Percentiles rank a stretch among this genome's conserved stretches.
These are phyloP conservation scores for Drosophila hamatofila DNA, from an alignment of 2,888 invertebrate genomes.

Conservation along the genomic window DNA sequence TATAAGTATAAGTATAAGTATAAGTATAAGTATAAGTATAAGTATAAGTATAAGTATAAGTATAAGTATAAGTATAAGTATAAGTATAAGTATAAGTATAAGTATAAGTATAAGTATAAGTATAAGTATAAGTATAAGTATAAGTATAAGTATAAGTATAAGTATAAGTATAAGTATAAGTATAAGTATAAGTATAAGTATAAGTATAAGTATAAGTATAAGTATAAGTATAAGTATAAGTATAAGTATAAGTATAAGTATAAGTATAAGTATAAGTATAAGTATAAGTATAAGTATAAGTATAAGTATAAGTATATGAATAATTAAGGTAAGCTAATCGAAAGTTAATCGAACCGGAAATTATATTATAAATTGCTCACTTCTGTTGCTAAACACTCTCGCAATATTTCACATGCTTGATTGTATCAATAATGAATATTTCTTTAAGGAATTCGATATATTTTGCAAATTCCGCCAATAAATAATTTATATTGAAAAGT, in stretches of 20 bases:
- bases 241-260: not conserved
- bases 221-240: not conserved
- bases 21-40: constrained; percentile 1
- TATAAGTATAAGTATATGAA: not conserved
- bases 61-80: not conserved
- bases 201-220: constrained; percentile 2
- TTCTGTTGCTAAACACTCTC: constrained; percentile 7
- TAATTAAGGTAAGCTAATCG: not conserved
- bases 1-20: not conserved
- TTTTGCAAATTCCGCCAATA: constrained; percentile 8
- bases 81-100: not conserved
- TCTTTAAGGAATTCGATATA: constrained; percentile 22
- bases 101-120: not conserved
- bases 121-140: not conserved
- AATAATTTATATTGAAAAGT: constrained; percentile 7
- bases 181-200: constrained; percentile 2
- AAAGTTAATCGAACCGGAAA: too few species aligned
- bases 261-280: not conserved
- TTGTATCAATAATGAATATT: constrained; percentile 8
- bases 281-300: not conserved
- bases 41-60: constrained; percentile 4
- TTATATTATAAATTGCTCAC: not conserved
- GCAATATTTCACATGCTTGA: not conserved
- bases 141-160: not conserved
- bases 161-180: not conserved